These are phyloP conservation scores for Aricia agestis DNA, from an alignment of 1,140 invertebrate species.

Conservation along the genomic window DNA sequence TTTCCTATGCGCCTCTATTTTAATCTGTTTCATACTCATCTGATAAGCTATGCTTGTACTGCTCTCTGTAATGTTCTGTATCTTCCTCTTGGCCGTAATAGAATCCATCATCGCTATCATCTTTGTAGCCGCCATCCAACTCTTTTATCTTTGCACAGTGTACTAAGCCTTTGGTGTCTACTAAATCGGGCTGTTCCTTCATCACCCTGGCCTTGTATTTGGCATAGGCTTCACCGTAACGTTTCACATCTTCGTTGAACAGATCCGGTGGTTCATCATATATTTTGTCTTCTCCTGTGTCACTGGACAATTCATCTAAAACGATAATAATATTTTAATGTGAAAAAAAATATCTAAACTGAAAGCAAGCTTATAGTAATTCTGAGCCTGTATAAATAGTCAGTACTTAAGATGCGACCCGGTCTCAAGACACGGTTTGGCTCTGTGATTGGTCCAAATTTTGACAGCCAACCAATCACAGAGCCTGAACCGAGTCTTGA, in stretches of 20 bases:
- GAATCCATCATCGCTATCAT: constrained; percentile 65
- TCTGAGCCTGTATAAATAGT: too few species aligned
- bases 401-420: too few species aligned
- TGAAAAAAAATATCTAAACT: too few species aligned
- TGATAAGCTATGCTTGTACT: constrained; percentile 44
- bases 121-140: constrained; percentile 56
- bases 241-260: constrained; percentile 59
- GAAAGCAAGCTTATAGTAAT: too few species aligned
- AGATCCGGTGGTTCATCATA: constrained; percentile 54
- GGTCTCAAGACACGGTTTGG: too few species aligned
- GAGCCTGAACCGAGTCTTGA: too few species aligned
- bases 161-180: constrained; percentile 37
- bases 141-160: constrained; percentile 45
- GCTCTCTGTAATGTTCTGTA: constrained; percentile 51
- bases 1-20: not conserved
- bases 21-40: constrained; percentile 52
- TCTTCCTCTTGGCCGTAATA: constrained; percentile 69
- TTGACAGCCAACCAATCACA: too few species aligned
- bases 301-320: constrained; percentile 74
- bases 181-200: constrained; percentile 37
- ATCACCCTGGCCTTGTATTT: constrained; percentile 65
- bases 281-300: constrained; percentile 64
- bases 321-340: constrained; percentile 22
- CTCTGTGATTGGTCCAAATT: too few species aligned
- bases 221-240: constrained; percentile 65